Base-by-base conservation (phyloP, 2,797 vertebrate species). In the Lates japonicus region DNA sequence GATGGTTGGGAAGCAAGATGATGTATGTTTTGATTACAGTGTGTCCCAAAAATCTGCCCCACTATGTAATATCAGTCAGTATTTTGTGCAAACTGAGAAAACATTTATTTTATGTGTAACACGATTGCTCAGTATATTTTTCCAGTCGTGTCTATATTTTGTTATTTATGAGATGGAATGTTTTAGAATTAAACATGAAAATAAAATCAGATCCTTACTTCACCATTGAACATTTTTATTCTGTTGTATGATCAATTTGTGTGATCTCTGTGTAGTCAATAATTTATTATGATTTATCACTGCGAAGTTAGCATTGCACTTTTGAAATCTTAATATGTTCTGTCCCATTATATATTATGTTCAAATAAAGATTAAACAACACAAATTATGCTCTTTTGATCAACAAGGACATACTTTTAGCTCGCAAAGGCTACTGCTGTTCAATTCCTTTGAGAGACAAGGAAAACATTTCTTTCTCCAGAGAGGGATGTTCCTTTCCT, bases 11-110 rank as follows among this genome's bases (percentile, higher is more conserved):
- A 91, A 82, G 78, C 55, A 51, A 77, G 69, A 82, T 62, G 73
- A 89, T 88, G 84, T 85, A 77, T 87, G 82, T 91, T 90, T 88
- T 90, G 82, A 90, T 90, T 89, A 78, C 51, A 72, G 51, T 59
- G 54, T 84, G 84, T 87, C 82, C 87, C 76, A 84, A 87, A 91
- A 92, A 86, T 82, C 67, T 83, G 79, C 54, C 64, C 60, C 63
- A 67, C 83, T 58, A 69, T 91, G 77, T 87, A 70, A 80, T 79
- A 87, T 86, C 81, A 86, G 69, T 84, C 77, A 76, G 74, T 76
- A 70, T 91, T 92, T 84, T 87, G 71, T 87, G 82, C 46, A 87
- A 83, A 86, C 72, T 70, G 48, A 83, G 60, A 70, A 85, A 84
- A 65, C 64, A 82, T 87, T 81, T 91, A 85, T 87, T 82, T 84